phyloP scores from a whole-genome alignment of 92 coral and sea anemone genomes.

The Pocillopora meandrina region DNA sequence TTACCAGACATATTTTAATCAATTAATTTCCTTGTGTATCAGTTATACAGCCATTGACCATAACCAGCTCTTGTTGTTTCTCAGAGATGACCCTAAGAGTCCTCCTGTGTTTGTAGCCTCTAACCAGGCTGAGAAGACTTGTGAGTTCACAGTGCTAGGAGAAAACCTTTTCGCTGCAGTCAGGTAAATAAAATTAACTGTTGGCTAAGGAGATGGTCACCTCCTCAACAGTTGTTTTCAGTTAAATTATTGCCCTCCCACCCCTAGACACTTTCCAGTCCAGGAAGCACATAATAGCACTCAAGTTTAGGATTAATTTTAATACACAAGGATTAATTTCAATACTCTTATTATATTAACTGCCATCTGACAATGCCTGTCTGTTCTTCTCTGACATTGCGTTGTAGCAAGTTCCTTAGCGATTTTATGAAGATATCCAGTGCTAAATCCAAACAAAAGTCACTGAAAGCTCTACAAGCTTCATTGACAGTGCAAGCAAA shows the following conservation, averaged over 20 bases:
- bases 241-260: background rate
- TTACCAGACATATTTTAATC: too few species aligned
- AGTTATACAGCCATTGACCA: background rate
- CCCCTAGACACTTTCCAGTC: too few species aligned
- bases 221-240: background rate
- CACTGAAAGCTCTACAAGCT: slow-evolving; percentile 70
- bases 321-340: too few species aligned
- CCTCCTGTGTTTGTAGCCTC: slow-evolving; percentile 87
- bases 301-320: too few species aligned
- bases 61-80: slow-evolving; percentile 19
- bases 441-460: slow-evolving; percentile 61
- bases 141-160: slow-evolving; percentile 85
- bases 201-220: background rate
- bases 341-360: too few species aligned
- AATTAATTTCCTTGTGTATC: background rate
- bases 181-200: slow-evolving; percentile 53
- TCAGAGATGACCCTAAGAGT: slow-evolving; percentile 91
- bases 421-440: slow-evolving; percentile 72
- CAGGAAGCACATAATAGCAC: too few species aligned
- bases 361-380: too few species aligned
- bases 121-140: slow-evolving; percentile 68
- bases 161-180: slow-evolving; percentile 92
- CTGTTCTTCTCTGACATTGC: background rate
- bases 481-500: slow-evolving; percentile 67
- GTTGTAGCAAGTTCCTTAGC: slow-evolving; percentile 49